Evolutionary conservation across 2,113 vertebrate genomes (phyloP).

Genomic region (Trichomycterus rosablanca): DNA sequence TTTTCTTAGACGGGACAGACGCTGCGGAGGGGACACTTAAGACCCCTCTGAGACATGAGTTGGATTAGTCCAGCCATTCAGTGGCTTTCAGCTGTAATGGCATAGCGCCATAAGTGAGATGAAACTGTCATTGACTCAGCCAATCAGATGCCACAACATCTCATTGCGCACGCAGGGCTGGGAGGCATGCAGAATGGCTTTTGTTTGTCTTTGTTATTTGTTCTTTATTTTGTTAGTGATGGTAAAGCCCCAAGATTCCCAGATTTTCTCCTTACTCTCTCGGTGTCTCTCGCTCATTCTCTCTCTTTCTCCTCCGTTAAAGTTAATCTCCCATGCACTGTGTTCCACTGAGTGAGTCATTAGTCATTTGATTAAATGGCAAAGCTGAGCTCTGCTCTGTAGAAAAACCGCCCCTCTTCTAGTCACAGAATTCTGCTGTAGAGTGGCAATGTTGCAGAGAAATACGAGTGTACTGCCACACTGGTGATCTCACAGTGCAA

Average conservation of each 20-base stretch:
- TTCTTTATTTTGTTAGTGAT: slow-evolving; percentile 32
- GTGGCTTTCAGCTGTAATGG: slow-evolving; percentile 25
- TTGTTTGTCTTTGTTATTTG: slow-evolving; percentile 25
- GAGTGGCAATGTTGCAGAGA: slow-evolving; percentile 10
- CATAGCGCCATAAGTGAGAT: slow-evolving; percentile 24
- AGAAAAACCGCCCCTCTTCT: slow-evolving; percentile 34
- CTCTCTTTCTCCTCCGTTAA: slow-evolving; percentile 19
- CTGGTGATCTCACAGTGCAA: too few relatives aligned
- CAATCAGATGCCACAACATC: slow-evolving; percentile 3
- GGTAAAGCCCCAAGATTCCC: background rate
- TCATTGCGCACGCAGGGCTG: slow-evolving; percentile 15
- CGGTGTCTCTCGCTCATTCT: slow-evolving; percentile 2
- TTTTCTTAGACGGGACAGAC: slow-evolving; percentile 42
- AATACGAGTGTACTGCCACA: too few relatives aligned
- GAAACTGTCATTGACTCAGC: slow-evolving; percentile 23
- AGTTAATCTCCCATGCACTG: slow-evolving; percentile 32
- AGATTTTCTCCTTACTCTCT: background rate
- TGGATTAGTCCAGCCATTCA: slow-evolving; percentile 10
- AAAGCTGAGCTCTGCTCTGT: slow-evolving; percentile 22
- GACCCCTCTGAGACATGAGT: slow-evolving; percentile 13
- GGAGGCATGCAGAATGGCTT: slow-evolving; percentile 11
- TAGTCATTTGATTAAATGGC: slow-evolving; percentile 45
- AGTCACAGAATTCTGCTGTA: slow-evolving; percentile 1
- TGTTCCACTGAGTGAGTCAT: slow-evolving; percentile 35
- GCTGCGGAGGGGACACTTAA: too few relatives aligned